Percentiles rank a stretch among this genome's conserved stretches.
These are phyloP conservation scores for Oligia fasciuncula DNA, from an alignment of 2,888 invertebrate genomes.

Conservation along the genomic window DNA sequence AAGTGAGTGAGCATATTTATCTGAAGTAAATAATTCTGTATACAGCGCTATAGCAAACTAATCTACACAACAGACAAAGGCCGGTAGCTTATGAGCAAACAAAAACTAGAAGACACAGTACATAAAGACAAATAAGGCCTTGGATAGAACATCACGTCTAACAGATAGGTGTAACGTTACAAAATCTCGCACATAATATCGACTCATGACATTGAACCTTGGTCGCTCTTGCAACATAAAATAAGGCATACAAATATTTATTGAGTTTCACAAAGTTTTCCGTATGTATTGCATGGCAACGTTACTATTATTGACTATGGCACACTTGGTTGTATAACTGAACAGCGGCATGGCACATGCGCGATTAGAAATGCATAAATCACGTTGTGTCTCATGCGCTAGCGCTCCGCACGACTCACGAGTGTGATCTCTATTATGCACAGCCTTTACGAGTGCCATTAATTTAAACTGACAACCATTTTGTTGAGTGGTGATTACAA, in stretches of 20 bases:
- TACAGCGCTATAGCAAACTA: constrained; percentile 30
- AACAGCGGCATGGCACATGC: constrained; percentile 68
- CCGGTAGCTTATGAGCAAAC: constrained; percentile 48
- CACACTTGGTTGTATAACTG: constrained; percentile 72
- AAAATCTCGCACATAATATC: constrained; percentile 62
- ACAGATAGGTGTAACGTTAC: constrained; percentile 63
- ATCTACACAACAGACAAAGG: constrained; percentile 45
- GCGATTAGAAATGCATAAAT: constrained; percentile 79
- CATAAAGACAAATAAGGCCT: constrained; percentile 53
- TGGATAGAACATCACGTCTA: constrained; percentile 45
- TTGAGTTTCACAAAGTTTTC: constrained; percentile 61
- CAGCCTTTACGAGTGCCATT: constrained; percentile 61
- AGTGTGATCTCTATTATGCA: constrained; percentile 71
- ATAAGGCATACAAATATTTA: constrained; percentile 52
- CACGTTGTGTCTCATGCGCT: constrained; percentile 80
- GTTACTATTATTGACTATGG: constrained; percentile 63
- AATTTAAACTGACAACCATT: constrained; percentile 52
- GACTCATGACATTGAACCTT: constrained; percentile 65
- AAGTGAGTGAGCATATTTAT: constrained; percentile 36
- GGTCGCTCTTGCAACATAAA: constrained; percentile 51
- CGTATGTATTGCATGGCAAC: constrained; percentile 61
- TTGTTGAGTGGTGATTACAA: constrained; percentile 38
- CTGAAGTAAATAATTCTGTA: constrained; percentile 25
- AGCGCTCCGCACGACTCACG: constrained; percentile 65
- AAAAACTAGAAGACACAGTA: constrained; percentile 51